Conservation (phyloP, 2,888 invertebrate genomes). For the Acrocyrtus sp. region DNA sequence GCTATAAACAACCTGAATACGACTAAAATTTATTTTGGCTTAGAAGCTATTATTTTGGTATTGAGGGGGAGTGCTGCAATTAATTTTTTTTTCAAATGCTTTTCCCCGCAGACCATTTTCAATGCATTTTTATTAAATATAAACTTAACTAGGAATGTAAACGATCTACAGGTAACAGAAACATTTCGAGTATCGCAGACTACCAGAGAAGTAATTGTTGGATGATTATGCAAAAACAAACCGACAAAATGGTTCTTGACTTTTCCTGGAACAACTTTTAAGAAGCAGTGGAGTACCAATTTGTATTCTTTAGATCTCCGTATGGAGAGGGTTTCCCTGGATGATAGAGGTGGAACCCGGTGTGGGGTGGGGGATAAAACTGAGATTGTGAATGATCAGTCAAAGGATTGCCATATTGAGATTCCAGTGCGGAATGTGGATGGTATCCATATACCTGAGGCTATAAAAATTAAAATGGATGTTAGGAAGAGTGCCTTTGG, state of each 20-base stretch:
- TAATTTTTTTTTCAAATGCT: background rate
- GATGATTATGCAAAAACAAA: background rate
- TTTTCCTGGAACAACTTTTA: slow-evolving; percentile 67
- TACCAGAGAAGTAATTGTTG: slow-evolving; percentile 10
- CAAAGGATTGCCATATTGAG: slow-evolving; percentile 74
- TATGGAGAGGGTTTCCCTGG: slow-evolving; percentile 71
- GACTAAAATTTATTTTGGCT: background rate
- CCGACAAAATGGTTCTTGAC: background rate
- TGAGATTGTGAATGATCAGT: slow-evolving; percentile 76
- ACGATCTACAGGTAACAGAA: slow-evolving; percentile 46
- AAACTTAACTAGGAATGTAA: slow-evolving; percentile 21
- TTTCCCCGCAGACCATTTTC: background rate
- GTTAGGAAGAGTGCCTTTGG: too few species aligned
- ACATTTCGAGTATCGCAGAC: slow-evolving; percentile 37
- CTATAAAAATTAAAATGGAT: too few species aligned
- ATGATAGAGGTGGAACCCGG: slow-evolving; percentile 91
- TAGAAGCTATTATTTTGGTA: background rate
- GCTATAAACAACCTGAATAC: background rate
- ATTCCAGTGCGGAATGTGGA: slow-evolving; percentile 68
- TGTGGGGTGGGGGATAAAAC: slow-evolving; percentile 79
- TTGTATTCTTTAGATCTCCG: slow-evolving; percentile 69
- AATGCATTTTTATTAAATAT: background rate
- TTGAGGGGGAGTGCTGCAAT: background rate
- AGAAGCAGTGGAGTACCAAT: slow-evolving; percentile 84
- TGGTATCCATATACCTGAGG: slow-evolving; percentile 85